phyloP scores from a whole-genome alignment of 1,140 invertebrate species.

The Marisa cornuarietis region DNA sequence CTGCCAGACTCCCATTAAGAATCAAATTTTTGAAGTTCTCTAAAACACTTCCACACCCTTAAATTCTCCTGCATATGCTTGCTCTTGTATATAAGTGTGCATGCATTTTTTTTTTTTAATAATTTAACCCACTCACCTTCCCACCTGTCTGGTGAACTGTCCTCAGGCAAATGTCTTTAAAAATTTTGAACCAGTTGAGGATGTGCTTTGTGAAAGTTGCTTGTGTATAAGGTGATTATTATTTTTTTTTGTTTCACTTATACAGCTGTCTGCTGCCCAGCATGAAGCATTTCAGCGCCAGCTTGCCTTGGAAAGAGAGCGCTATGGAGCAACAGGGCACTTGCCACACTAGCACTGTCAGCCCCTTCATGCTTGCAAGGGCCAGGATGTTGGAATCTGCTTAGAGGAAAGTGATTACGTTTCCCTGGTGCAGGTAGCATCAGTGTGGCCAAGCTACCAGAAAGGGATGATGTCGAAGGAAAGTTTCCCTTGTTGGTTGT shows the following conservation, averaged over 20 bases:
- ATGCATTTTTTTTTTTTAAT: background rate
- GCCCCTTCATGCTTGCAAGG: background rate
- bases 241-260: slow-evolving; percentile 20
- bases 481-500: too few relatives aligned
- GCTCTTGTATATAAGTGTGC: slow-evolving; percentile 1
- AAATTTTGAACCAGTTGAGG: background rate
- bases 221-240: background rate
- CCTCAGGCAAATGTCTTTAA: background rate
- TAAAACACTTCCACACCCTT: too few relatives aligned
- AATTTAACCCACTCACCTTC: background rate
- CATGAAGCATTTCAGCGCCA: slow-evolving; percentile 88
- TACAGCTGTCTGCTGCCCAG: slow-evolving; percentile 71
- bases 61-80: too few relatives aligned
- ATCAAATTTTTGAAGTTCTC: background rate
- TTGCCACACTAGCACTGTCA: slow-evolving; percentile 36
- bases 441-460: too few relatives aligned
- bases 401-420: too few relatives aligned
- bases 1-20: background rate
- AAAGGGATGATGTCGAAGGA: too few relatives aligned
- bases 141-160: background rate
- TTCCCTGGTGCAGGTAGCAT: too few relatives aligned
- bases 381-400: too few relatives aligned
- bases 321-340: slow-evolving; percentile 49
- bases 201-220: background rate
- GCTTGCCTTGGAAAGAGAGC: slow-evolving; percentile 74